Evolutionary conservation across 1,140 invertebrate species (phyloP).

Genomic region (Leptopilina boulardi): DNA sequence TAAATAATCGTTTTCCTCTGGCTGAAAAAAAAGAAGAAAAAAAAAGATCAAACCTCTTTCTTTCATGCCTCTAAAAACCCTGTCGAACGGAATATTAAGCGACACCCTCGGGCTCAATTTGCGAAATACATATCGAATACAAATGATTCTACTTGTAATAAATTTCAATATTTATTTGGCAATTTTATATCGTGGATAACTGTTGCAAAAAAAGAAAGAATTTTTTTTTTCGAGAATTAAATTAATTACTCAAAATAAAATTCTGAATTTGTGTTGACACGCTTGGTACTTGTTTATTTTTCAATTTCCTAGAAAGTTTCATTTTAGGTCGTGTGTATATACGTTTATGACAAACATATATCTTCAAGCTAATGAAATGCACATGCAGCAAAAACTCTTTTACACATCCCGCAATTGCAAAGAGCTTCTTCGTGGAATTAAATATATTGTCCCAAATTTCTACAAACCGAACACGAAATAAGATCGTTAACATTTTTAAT

Average conservation of each 20-base stretch:
- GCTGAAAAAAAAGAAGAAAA: background rate
- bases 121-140: constrained; percentile 24
- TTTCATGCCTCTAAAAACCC: background rate
- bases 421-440: background rate
- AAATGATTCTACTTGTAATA: constrained; percentile 10
- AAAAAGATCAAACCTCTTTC: background rate
- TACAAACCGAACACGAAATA: background rate
- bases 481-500: background rate
- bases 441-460: background rate
- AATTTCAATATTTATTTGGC: constrained; percentile 17
- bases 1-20: constrained; percentile 10
- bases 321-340: background rate
- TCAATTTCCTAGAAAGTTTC: constrained; percentile 14
- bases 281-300: background rate
- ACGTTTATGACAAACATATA: constrained; percentile 7
- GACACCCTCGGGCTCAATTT: background rate
- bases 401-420: background rate
- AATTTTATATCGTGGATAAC: background rate
- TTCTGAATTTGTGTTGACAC: background rate
- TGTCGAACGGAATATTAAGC: background rate
- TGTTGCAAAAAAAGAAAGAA: background rate
- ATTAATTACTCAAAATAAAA: constrained; percentile 3
- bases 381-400: background rate
- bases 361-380: background rate
- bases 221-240: background rate